Percentiles rank a stretch among this genome's conserved stretches.
phyloP scores from a whole-genome alignment of 2,888 invertebrate genomes.

The Stomorhina lunata region DNA sequence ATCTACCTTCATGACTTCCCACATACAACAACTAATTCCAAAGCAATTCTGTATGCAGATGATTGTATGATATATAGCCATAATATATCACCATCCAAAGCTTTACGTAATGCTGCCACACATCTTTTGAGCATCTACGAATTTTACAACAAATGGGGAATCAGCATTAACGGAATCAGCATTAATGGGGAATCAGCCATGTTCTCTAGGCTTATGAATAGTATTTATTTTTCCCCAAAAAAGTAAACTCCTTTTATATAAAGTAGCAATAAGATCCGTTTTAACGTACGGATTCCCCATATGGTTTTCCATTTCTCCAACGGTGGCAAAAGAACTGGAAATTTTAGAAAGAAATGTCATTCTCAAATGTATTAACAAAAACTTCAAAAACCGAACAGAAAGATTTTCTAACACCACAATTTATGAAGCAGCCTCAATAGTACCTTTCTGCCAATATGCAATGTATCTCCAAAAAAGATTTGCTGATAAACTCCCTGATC shows the following conservation, averaged over 20 bases:
- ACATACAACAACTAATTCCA: not conserved
- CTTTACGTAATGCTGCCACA: no score
- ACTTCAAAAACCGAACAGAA: no score
- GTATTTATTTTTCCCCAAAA: not conserved
- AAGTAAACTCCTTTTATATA: no score
- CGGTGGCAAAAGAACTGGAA: not conserved
- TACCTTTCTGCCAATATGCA: not conserved
- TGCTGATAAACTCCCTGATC: not conserved
- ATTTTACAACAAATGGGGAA: no score
- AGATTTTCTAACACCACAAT: not conserved
- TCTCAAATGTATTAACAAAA: no score
- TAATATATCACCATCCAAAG: not conserved
- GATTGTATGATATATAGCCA: not conserved
- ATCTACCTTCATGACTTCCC: not conserved
- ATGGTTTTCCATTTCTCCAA: not conserved
- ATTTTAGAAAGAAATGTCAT: no score
- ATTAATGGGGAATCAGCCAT: no score
- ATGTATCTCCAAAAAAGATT: not conserved
- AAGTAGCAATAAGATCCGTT: not conserved
- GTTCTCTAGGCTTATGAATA: not conserved
- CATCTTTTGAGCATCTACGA: no score
- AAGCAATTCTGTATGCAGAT: not conserved
- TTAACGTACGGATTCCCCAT: not conserved
- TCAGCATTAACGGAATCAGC: no score
- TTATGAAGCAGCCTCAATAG: not conserved